Evolutionary conservation across 2,888 invertebrate species (phyloP), one percentile per base, ranked within the genome.

Genomic region (Mesorhabditis sp.): DNA sequence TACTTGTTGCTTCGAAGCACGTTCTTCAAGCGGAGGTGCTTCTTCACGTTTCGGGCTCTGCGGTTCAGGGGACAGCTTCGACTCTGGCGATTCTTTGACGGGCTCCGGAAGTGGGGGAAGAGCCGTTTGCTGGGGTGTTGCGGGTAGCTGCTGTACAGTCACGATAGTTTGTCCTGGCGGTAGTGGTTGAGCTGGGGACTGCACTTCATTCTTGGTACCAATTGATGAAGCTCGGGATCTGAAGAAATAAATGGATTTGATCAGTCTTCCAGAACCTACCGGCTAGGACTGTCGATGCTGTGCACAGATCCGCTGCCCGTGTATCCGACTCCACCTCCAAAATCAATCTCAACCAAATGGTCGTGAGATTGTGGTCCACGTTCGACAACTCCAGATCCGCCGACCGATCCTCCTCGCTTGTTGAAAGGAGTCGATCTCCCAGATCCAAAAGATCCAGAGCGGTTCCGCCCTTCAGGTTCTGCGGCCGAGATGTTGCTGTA

Each of bases 271-370:
- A 50, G n/a, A 10, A 43, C 62, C 62, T 10, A 70, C 70, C 66
- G 66, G 41, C 45, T 66, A 4, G 70, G 66, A 66, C 70, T 66
- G 43, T 70, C 72, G 45, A 72, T 68, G 42, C 72, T 72, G 41
- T 45, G 62, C 44, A 70, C 42, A 45, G 68, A 66, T 15, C 68
- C 68, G 61, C 66, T 67, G 5, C 70, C 68, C 28, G 62, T 45
- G 45, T 66, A 69, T n/a, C 68, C 62, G 41, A 62, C 44, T 5
- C 66, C 15, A 15, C 62, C 70, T 3, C 70, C 67, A 68, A 72
- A 72, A 64, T 72, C 73, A 41, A 73, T 58, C 45, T 73, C 73
- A 45, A 73, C 65, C 43, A 70, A 41, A 42, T 70, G 70, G 43
- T 70, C 70, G 6, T 15, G 10, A 28, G 28, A 7, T 10, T 13